A percentile compares a stretch with the other conserved stretches of the same genome.
Conservation (phyloP, 2,888 invertebrate species). For the Lobophora halterata region DNA sequence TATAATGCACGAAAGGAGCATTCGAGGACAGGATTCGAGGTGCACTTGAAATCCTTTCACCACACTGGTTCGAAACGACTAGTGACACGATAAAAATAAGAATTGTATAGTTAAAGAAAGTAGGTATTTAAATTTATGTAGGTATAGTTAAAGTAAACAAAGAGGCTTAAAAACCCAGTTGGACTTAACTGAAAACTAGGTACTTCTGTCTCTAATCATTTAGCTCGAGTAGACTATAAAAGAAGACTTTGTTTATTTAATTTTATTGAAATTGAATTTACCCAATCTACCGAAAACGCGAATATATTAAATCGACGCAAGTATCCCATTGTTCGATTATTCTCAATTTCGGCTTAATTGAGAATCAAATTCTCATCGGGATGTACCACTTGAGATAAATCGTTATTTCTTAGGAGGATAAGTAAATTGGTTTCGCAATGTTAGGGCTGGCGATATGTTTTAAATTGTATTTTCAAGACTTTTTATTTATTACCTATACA, state of each 20-base stretch:
- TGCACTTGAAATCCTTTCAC: no score
- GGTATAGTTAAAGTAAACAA: no score
- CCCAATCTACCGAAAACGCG: slow-evolving; percentile 15
- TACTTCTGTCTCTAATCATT: no score
- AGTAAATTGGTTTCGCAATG: slow-evolving; percentile 43
- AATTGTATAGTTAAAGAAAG: no score
- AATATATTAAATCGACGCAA: slow-evolving; percentile 39
- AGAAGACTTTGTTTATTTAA: slow-evolving; percentile 4
- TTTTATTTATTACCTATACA: no score
- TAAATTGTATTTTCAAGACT: slow-evolving; percentile 7
- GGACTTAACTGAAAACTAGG: no score
- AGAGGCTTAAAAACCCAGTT: no score
- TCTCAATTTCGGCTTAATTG: slow-evolving; percentile 51
- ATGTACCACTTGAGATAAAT: slow-evolving; percentile 47
- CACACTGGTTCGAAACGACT: no score
- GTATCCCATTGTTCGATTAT: slow-evolving; percentile 38
- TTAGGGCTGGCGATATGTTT: slow-evolving; percentile 15
- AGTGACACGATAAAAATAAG: no score
- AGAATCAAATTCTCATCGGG: slow-evolving; percentile 50
- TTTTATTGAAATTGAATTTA: slow-evolving; percentile 21
- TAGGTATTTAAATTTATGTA: no score
- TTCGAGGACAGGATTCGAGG: no score
- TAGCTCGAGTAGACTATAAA: not conserved
- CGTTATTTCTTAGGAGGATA: slow-evolving; percentile 46
- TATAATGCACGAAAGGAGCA: no score